Evolutionary conservation across 1,140 invertebrate species (phyloP), one percentile per base, ranked within the genome.

Genomic region (Calephelis virginiensis): DNA sequence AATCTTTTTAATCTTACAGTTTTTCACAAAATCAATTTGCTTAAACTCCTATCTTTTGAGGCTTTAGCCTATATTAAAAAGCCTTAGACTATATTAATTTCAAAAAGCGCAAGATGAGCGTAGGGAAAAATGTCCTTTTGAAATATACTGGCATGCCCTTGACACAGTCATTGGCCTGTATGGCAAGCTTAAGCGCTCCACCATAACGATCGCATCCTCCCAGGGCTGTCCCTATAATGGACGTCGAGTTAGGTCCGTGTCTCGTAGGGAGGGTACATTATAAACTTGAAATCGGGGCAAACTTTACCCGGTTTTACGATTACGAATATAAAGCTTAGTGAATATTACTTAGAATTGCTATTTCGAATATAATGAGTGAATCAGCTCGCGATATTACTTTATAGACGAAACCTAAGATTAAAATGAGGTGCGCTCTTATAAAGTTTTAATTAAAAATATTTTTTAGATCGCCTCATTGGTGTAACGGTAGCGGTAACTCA

Each of bases 121-220:
- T 5, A 5, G 40, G 40, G 40, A 53, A 17, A 53, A 17, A 28
- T 28, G 5, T 49, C 17, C 50, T 53, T 53, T 53, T 53, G 14
- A 53, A 17, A 53, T 53, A 17, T 53, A 53, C 50, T 53, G 14
- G 5, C 14, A 10, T 11, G 14, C 8, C 50, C 50, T 53, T 53
- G 50, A 53, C 50, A 37, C 13, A 53, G 50, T 53, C 17, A 53
- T 53, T 53, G 50, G 17, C 9, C 50, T 53, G 50, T 14, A 14
- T 14, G 49, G 49, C 14, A 13, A 53, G 49, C 49, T 53, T 53
- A 28, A 53, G 14, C 13, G 49, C 6, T 53, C 49, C 14, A 12
- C 49, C 49, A 53, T 53, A 28, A 53, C 49, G 49, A 53, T 53
- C 49, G 49, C 9, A 17, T n/a, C 48, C 48, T 49, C 48, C n/a